A percentile compares a stretch with the other conserved stretches of the same genome.
Evolutionary conservation across 1,140 invertebrate genomes (phyloP).

Genomic region (Subanguina moxae): DNA sequence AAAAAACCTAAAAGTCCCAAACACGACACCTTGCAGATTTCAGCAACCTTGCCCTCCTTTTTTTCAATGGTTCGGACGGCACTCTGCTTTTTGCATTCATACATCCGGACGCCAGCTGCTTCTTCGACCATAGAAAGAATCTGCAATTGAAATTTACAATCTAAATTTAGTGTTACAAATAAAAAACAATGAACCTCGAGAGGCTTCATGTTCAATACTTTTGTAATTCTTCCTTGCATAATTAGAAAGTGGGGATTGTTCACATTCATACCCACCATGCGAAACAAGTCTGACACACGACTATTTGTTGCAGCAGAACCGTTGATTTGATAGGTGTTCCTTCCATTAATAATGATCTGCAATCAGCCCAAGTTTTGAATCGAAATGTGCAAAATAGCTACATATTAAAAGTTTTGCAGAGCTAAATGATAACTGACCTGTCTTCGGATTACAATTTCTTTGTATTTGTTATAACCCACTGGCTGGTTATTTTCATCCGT

Average conservation of each 20-base stretch:
- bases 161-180: slow-evolving; percentile 10
- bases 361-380: slow-evolving; percentile 20
- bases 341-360: slow-evolving; percentile 67
- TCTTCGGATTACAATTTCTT: slow-evolving; percentile 87
- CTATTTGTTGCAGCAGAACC: slow-evolving; percentile 83
- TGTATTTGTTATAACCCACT: slow-evolving; percentile 82
- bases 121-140: slow-evolving; percentile 98
- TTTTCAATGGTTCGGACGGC: slow-evolving; percentile 84
- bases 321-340: slow-evolving; percentile 90
- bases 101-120: slow-evolving; percentile 94
- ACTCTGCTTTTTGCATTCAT: slow-evolving; percentile 84
- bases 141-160: slow-evolving; percentile 60
- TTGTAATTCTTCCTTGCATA: slow-evolving; percentile 98
- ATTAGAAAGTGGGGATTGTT: slow-evolving; percentile 98
- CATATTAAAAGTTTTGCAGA: background rate
- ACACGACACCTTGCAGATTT: slow-evolving; percentile 74
- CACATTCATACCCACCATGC: slow-evolving; percentile 91
- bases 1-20: background rate
- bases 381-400: background rate
- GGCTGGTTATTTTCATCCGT: slow-evolving; percentile 73
- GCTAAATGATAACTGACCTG: slow-evolving; percentile 66
- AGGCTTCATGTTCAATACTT: slow-evolving; percentile 98
- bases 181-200: slow-evolving; percentile 74
- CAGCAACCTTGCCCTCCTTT: slow-evolving; percentile 83
- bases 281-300: slow-evolving; percentile 86